Conservation (phyloP, 2,888 invertebrate species). For the Dinocampus coccinellae region DNA sequence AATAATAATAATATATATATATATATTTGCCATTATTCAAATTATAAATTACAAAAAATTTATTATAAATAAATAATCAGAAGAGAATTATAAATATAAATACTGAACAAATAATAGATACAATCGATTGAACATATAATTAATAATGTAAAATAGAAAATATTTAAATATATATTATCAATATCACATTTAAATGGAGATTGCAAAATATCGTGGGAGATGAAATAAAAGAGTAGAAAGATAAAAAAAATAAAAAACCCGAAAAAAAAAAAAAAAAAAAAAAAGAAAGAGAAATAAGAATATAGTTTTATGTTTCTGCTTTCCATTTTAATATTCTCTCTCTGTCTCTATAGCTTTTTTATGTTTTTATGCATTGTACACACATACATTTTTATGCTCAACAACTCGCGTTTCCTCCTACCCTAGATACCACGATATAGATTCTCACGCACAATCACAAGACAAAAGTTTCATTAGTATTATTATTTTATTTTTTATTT, state of each 20-base stretch:
- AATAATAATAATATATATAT: no score
- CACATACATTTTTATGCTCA: not conserved
- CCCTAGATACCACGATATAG: not conserved
- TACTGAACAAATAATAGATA: not conserved
- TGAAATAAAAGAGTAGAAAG: not conserved
- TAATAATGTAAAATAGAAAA: not conserved
- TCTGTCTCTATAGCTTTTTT: not conserved
- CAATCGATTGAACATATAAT: not conserved
- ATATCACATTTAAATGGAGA: not conserved
- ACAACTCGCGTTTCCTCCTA: not conserved
- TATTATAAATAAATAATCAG: no score
- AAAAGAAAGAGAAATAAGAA: not conserved
- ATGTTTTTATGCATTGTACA: not conserved
- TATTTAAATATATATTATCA: not conserved
- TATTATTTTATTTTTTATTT: not conserved
- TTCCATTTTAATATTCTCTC: not conserved
- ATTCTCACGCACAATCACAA: not conserved
- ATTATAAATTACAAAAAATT: no score
- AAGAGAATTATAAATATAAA: not conserved
- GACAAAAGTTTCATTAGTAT: not conserved
- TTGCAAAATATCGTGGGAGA: constrained; percentile 5
- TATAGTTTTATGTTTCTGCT: not conserved
- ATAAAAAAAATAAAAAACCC: not conserved
- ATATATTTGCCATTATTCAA: not conserved
- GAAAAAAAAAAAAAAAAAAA: no score